phyloP scores from a whole-genome alignment of 2,113 vertebrate genomes.

The Mustelus asterias region DNA sequence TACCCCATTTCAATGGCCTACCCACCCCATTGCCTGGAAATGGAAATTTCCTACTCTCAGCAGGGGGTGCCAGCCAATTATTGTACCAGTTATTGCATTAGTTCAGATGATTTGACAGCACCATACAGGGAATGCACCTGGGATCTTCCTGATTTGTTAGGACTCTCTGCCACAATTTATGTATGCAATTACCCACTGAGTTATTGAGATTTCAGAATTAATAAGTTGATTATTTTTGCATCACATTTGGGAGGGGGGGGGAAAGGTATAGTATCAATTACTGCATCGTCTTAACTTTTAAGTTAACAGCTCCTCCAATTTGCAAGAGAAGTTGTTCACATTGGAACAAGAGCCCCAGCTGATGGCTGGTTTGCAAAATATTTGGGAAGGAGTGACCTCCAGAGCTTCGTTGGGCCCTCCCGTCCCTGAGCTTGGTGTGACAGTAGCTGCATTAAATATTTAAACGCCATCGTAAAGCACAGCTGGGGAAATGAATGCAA shows the following conservation, averaged over 20 bases:
- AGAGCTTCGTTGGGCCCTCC: not conserved
- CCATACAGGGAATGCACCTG: not conserved
- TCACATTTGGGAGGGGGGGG: not conserved
- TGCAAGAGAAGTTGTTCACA: not conserved
- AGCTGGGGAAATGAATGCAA: slow-evolving; percentile 27
- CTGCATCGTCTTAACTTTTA: not conserved
- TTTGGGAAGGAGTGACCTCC: not conserved
- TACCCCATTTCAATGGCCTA: not conserved
- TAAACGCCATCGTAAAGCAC: slow-evolving; percentile 21
- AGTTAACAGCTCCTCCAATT: not conserved
- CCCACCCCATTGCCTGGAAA: not conserved
- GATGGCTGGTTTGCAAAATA: slow-evolving; percentile 5
- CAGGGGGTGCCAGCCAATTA: not conserved
- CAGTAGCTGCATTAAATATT: slow-evolving; percentile 35
- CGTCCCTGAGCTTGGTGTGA: not conserved
- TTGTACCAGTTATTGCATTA: not conserved
- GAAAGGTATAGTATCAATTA: not conserved
- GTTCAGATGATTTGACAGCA: not conserved
- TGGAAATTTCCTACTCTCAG: not conserved
- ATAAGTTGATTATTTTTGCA: slow-evolving; percentile 2
- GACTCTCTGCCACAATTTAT: not conserved
- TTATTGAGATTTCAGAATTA: slow-evolving; percentile 17
- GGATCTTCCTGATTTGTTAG: not conserved
- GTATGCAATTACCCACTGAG: not conserved
- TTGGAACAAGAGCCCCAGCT: not conserved